Evolutionary conservation across 2,113 vertebrate species (phyloP).

Genomic region (Vulpes vulpes): DNA sequence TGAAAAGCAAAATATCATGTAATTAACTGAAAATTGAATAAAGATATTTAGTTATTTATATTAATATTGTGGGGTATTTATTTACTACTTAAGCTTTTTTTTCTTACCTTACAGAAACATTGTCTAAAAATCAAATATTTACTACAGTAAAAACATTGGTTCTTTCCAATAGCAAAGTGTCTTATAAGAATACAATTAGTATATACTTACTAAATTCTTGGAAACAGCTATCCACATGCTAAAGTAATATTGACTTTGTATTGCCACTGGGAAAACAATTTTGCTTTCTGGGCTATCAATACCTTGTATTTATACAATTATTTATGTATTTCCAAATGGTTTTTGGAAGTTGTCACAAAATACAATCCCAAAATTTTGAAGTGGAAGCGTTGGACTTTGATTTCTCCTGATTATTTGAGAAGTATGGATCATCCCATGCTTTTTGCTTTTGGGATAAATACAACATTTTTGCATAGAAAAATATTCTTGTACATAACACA

Average conservation of each 20-base stretch:
- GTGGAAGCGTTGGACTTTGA: not conserved
- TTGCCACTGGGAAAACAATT: slow-evolving; percentile 71
- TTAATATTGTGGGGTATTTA: not conserved
- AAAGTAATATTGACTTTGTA: slow-evolving; percentile 62
- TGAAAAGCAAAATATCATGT: not conserved
- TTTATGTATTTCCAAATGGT: slow-evolving; percentile 33
- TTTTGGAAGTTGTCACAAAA: slow-evolving; percentile 40
- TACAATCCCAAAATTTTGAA: not conserved
- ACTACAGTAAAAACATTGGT: not conserved
- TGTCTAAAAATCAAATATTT: not conserved
- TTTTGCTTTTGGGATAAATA: not conserved
- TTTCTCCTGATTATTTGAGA: not conserved
- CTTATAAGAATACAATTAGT: not conserved
- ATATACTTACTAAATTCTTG: slow-evolving; percentile 51
- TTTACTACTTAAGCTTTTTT: not conserved
- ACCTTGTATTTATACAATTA: slow-evolving; percentile 51
- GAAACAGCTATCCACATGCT: slow-evolving; percentile 48
- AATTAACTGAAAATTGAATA: not conserved
- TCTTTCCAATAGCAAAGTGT: not conserved
- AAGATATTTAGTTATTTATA: not conserved
- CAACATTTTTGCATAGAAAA: not conserved
- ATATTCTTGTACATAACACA: not conserved
- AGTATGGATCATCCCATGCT: not conserved
- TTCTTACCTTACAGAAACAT: not conserved
- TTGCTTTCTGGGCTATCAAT: slow-evolving; percentile 57